A percentile compares a stretch with the other conserved stretches of the same genome.
Evolutionary conservation across 2,888 invertebrate genomes (phyloP).

Genomic region (Eupithecia subfuscata): DNA sequence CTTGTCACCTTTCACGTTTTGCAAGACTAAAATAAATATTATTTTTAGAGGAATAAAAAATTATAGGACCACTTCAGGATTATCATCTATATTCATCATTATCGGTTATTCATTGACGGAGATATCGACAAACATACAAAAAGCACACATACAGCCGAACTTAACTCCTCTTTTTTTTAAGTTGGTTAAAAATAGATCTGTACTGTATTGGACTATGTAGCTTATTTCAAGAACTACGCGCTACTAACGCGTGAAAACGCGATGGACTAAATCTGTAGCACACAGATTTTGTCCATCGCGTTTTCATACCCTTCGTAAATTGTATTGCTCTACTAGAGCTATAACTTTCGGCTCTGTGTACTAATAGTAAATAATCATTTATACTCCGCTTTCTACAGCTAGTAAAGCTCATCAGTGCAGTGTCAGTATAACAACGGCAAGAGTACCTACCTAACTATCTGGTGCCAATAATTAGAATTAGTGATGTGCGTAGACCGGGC

Average conservation of each 20-base stretch:
- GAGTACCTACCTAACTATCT: conserved; percentile 27
- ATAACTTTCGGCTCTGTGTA: neutral
- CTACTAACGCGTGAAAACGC: too few species aligned
- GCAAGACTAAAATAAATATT: too few species aligned
- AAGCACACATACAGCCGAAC: too few species aligned
- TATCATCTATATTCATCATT: too few species aligned
- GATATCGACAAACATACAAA: too few species aligned
- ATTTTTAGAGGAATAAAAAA: too few species aligned
- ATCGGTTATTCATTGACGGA: too few species aligned
- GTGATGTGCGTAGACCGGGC: conserved; percentile 25
- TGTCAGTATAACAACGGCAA: conserved; percentile 34
- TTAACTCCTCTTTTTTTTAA: too few species aligned
- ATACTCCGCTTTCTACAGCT: conserved; percentile 31
- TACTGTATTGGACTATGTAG: neutral
- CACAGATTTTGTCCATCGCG: neutral
- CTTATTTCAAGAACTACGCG: neutral
- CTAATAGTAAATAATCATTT: conserved; percentile 18
- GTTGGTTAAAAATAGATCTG: too few species aligned
- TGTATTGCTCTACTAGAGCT: neutral
- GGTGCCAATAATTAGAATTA: conserved; percentile 58
- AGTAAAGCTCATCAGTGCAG: conserved; percentile 34
- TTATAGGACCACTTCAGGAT: too few species aligned
- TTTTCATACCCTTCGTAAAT: neutral
- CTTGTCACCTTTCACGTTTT: too few species aligned
- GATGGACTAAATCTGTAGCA: too few species aligned